Evolutionary conservation across 2,797 vertebrate genomes (phyloP).

Genomic region (Chaunax sp.): DNA sequence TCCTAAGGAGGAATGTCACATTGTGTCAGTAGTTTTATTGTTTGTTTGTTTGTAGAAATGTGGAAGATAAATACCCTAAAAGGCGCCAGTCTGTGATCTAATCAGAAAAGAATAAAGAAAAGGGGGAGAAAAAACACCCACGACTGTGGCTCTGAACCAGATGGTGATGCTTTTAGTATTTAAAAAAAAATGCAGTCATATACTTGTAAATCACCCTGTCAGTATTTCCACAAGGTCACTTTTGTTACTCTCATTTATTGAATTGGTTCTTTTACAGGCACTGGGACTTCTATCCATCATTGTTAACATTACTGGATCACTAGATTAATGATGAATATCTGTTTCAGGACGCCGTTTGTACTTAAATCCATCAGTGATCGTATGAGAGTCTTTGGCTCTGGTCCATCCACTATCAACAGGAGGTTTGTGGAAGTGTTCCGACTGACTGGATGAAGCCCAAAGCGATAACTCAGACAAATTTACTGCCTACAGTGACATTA

Average conservation of each 20-base stretch:
- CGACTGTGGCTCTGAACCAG: conserved; percentile 1
- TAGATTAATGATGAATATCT: background rate
- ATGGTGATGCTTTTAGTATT: conserved; percentile 25
- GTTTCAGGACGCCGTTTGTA: conserved; percentile 13
- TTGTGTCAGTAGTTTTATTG: conserved; percentile 24
- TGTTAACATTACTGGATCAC: too few species aligned
- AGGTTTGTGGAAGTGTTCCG: conserved; percentile 24
- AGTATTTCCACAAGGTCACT: background rate
- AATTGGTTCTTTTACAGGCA: too few species aligned
- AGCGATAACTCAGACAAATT: conserved; percentile 30
- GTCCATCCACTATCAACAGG: conserved; percentile 32
- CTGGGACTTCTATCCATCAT: too few species aligned
- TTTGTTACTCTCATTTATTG: conserved; percentile 21
- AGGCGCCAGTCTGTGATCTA: conserved; percentile 18
- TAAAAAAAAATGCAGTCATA: background rate
- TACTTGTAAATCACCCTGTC: conserved; percentile 7
- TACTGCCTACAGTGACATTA: too few species aligned
- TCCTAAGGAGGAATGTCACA: conserved; percentile 23
- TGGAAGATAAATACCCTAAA: conserved; percentile 12
- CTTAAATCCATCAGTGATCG: conserved; percentile 22
- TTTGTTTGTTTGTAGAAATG: conserved; percentile 17
- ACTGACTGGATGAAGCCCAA: conserved; percentile 13
- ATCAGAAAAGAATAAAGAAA: conserved; percentile 8
- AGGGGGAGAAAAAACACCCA: background rate
- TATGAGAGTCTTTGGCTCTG: conserved; percentile 25